Evolutionary conservation across 2,113 vertebrate genomes (phyloP), one percentile per base, ranked within the genome.

Genomic region (Ammodytes dubius): DNA sequence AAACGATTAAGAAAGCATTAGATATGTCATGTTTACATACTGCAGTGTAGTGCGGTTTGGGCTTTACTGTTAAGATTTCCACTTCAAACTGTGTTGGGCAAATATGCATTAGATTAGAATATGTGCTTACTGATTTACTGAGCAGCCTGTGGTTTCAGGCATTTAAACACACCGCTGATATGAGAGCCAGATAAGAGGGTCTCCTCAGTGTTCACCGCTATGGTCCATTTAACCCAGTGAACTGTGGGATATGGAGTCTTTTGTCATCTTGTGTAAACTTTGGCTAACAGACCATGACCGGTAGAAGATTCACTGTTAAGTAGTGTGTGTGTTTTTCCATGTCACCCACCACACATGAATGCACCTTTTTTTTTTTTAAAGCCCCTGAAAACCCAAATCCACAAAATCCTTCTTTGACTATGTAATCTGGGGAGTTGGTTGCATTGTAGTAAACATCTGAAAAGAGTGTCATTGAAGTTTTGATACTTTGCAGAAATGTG

Each of bases 251-350:
- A 59, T 77, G 45, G 14, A 54, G 72, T 70, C 75, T 82, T 74
- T 73, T 77, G 83, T 89, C 43, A 19, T 49, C 27, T 68, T 61
- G 69, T 87, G 57, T 84, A 76, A 89, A 85, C 77, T 54, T 11
- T 17, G 57, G 70, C 40, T 59, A 4, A 4, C 47, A 57, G 66
- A 35, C 27, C 42, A 27, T 27, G 39, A 82, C 27, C 27, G 27
- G 43, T 15, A 12, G 53, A 13, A 50, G 40, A 2, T 37, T 59
- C 4, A 43, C 47, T 14, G 0, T 60, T 4, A n/a, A 54, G 42
- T 50, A 10, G n/a, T 61, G 58, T 0, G 42, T 0, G 42, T 40
- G 37, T 70, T 19, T 46, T 42, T 83, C 27, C 50, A 1, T 60
- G 59, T 68, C 17, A 37, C 15, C 47, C 14, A 0, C 2, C 15